A percentile compares a stretch with the other conserved stretches of the same genome.
These are phyloP conservation scores for Micropoecilia bifurca DNA, from an alignment of 2,797 vertebrate species.

Conservation along the genomic window DNA sequence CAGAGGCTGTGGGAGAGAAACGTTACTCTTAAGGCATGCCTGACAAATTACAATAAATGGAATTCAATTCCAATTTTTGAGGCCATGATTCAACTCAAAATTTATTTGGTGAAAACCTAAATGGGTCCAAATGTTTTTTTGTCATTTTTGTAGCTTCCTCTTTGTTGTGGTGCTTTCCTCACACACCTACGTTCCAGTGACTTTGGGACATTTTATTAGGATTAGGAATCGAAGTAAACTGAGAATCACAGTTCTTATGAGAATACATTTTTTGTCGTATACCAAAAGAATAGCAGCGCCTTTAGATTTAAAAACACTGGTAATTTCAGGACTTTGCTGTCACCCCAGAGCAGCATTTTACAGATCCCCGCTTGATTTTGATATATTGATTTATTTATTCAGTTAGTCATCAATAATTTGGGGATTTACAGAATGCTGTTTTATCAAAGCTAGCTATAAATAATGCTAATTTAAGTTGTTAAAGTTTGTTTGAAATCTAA, in stretches of 20 bases:
- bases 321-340: neutral
- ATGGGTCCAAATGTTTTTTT: too few species aligned
- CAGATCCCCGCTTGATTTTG: neutral
- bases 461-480: neutral
- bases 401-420: neutral
- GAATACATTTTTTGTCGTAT: too few species aligned
- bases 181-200: too few species aligned
- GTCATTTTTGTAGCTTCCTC: too few species aligned
- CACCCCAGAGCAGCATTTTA: neutral
- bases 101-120: too few species aligned
- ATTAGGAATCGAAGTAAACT: too few species aligned
- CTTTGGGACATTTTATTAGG: too few species aligned
- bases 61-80: too few species aligned
- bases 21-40: neutral
- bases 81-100: too few species aligned
- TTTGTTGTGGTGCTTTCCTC: too few species aligned
- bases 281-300: neutral
- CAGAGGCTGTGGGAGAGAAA: neutral
- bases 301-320: neutral
- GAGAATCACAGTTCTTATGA: too few species aligned
- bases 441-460: neutral
- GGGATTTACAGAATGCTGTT: neutral
- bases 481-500: neutral
- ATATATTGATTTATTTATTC: too few species aligned
- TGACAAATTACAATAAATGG: neutral